Evolutionary conservation across 2,797 vertebrate species (phyloP), one percentile per base, ranked within the genome.

Genomic region (Oceanodroma leucorhoa): DNA sequence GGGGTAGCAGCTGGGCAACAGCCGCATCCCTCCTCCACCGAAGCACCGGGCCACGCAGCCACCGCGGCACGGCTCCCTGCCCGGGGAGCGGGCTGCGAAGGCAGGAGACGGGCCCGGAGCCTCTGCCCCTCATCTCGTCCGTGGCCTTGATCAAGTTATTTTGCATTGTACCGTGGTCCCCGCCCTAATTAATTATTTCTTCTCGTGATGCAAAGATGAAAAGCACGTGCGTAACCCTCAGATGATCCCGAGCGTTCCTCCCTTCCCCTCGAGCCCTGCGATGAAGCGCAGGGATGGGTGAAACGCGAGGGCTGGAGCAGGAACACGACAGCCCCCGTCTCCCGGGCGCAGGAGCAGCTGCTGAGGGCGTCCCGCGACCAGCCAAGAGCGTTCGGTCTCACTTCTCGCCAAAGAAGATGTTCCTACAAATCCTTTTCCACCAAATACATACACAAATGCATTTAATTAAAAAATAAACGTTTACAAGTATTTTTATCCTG

Each of bases 311-410:
- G 32, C 70, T 21, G 40, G 30, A 27, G 41, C 40, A 27, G 69
- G 69, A 20, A 6, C 23, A 3, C 13, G 13, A 9, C 38, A 14
- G 29, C 11, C 46, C 46, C 66, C 6, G 18, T 27, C 30, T 5
- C 40, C 29, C 21, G 7, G 14, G 10, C 9, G 7, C 14, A 3
- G 40, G 29, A 1, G 41, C 53, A 40, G 41, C 22, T 54, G 58
- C 50, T 43, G 48, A 30, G 76, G 26, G 38, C 5, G 2, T 10
- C 38, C 32, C 3, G 1, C 32, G 26, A 13, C 7, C 3, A 40
- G 50, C 34, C 15, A 2, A 10, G 34, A 29, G 70, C 19, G 1
- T 10, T 9, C 3, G 8, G 29, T 40, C n/a, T 13, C 34, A 1
- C 23, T 55, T 54, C 29, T 29, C 3, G 8, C 50, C 40, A 50